Evolutionary conservation across 1,140 invertebrate species (phyloP), one percentile per base, ranked within the genome.

Genomic region (Drosophila teissieri): DNA sequence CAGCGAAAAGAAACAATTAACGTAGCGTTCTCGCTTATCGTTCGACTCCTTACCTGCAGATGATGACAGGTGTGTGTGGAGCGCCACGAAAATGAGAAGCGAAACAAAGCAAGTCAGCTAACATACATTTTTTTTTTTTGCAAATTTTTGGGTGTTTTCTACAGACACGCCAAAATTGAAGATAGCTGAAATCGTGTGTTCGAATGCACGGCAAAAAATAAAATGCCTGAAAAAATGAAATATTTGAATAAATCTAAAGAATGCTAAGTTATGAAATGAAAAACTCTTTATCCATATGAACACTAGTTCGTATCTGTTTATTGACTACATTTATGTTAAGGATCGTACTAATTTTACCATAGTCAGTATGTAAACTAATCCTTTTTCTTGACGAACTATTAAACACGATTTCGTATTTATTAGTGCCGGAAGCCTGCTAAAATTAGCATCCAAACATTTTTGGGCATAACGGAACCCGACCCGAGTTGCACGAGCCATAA

Each of bases 381-480:
- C 27, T 17, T 67, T 37, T 37, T 11, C 12, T 37, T 80, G 49
- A 80, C 77, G 72, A 68, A 73, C 24, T 67, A n/a, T 27, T 7
- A 11, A 31, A 15, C 46, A 7, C 5, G n/a, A 78, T 78, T 65
- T 67, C 65, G 53, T 60, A 73, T 73, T 51, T 27, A 37, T 60
- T 64, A 45, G 34, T 45, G 37, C 17, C 19, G 31, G 31, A 15
- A 31, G 45, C n/a, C 31, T 27, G 78, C 82, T 85, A 85, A 82
- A 86, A 78, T 85, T 86, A 85, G 82, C 78, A 67, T 54, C 36
- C n/a, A 31, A 48, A 40, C 24, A 62, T 49, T 67, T 49, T 54
- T 73, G 37, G 48, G 37, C 72, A 72, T 80, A 86, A 68, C 82
- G 81, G 82, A 86, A 84, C 80, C 75, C 56, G 82, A 84, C 81